Percentiles rank a stretch among this genome's conserved stretches.
Conservation (phyloP, 2,113 vertebrate genomes). For the Pterocles burchelli region DNA sequence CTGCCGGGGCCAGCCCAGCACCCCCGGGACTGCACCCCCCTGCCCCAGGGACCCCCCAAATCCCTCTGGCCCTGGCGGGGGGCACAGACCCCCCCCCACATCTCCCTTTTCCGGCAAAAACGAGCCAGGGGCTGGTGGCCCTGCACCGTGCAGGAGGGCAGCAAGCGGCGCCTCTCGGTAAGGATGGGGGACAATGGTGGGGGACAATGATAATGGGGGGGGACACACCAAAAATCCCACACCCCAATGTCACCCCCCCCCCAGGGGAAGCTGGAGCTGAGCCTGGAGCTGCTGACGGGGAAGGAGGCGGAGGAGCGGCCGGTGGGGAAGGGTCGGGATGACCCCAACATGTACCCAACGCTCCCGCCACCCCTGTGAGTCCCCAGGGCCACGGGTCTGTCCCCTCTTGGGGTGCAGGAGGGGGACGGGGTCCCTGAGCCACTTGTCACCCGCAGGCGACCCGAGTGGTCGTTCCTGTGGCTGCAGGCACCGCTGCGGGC, state of each 20-base stretch:
- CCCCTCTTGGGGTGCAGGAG: fast-evolving
- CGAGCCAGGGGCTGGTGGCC: constrained; percentile 74
- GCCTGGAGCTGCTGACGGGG: constrained; percentile 63
- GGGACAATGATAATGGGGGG: fast-evolving
- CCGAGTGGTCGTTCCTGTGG: constrained; percentile 30
- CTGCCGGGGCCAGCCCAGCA: constrained; percentile 41
- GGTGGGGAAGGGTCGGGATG: constrained; percentile 62
- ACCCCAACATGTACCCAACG: constrained; percentile 71
- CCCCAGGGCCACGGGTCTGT: too few relatives aligned
- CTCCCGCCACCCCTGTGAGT: constrained; percentile 69
- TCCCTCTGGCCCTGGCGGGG: not conserved
- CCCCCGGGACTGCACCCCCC: constrained; percentile 14
- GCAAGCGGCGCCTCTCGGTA: constrained; percentile 65
- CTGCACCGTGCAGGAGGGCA: constrained; percentile 22
- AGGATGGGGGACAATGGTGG: too few relatives aligned
- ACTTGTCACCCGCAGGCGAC: constrained; percentile 22
- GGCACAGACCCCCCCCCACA: fast-evolving
- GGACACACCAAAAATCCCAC: too few relatives aligned
- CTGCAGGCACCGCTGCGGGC: constrained; percentile 36
- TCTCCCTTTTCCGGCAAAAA: constrained; percentile 69
- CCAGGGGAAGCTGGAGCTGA: constrained; percentile 76
- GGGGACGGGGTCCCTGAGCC: not conserved
- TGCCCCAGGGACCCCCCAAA: not conserved
- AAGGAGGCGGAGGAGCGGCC: constrained; percentile 66
- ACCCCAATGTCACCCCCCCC: not conserved